A percentile compares a stretch with the other conserved stretches of the same genome.
Conservation (phyloP, 1,140 invertebrate species). For the Scaptomyza hsui region DNA sequence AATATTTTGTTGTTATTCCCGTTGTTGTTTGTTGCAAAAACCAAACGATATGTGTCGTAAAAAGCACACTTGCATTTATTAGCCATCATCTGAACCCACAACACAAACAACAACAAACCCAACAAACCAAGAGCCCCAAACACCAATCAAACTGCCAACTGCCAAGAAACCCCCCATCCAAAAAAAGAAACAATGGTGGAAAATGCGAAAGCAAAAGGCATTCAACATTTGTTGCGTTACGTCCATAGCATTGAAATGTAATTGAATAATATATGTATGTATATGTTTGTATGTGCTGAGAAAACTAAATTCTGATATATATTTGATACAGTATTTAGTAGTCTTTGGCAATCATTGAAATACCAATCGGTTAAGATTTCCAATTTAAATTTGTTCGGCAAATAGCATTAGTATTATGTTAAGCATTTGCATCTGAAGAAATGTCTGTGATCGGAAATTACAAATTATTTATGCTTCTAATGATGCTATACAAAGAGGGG, state of each 20-base stretch:
- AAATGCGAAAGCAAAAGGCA: conserved; percentile 11
- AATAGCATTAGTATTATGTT: no score
- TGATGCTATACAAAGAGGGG: conserved; percentile 34
- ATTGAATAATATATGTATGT: conserved; percentile 38
- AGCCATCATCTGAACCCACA: conserved; percentile 44
- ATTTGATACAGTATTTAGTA: not conserved
- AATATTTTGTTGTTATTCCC: conserved; percentile 59
- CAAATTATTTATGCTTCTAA: conserved; percentile 25
- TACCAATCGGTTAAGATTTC: not conserved
- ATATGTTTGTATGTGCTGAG: not conserved
- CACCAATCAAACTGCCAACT: conserved; percentile 35
- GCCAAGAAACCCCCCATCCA: conserved; percentile 17
- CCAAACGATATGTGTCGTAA: conserved; percentile 68
- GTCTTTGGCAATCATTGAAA: not conserved
- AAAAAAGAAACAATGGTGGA: not conserved
- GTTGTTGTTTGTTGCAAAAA: conserved; percentile 51
- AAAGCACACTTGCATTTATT: conserved; percentile 81
- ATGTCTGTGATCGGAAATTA: conserved; percentile 16
- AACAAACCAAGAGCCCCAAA: not conserved
- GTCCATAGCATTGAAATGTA: conserved; percentile 15
- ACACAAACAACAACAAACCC: not conserved
- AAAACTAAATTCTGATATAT: not conserved
- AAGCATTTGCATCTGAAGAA: conserved; percentile 3
- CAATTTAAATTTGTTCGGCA: not conserved
- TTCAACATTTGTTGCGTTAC: conserved; percentile 18